Percentiles rank a stretch among this genome's conserved stretches.
These are phyloP conservation scores for Amphimallon solstitiale DNA, from an alignment of 2,888 invertebrate species.

Conservation along the genomic window DNA sequence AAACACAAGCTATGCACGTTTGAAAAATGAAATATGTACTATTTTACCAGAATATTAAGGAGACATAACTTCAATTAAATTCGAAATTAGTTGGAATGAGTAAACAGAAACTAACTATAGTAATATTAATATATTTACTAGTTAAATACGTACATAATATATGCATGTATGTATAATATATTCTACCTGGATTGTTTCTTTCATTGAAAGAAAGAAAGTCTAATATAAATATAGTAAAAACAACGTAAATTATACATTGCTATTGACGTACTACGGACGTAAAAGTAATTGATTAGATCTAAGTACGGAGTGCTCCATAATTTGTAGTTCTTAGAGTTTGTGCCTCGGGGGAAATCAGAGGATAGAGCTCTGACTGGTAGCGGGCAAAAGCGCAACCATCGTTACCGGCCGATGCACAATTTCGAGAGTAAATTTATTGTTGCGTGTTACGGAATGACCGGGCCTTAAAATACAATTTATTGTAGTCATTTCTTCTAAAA, in stretches of 20 bases:
- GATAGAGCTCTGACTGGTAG: constrained; percentile 38
- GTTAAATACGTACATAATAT: no score
- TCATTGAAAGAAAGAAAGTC: no score
- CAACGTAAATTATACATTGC: constrained; percentile 15
- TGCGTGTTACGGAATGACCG: constrained; percentile 31
- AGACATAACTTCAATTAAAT: no score
- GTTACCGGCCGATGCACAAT: constrained; percentile 41
- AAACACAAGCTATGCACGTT: neutral
- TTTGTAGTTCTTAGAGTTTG: constrained; percentile 41
- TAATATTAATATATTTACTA: no score
- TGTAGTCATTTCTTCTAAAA: constrained; percentile 21
- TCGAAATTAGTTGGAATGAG: no score
- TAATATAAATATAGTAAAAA: no score
- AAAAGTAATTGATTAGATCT: constrained; percentile 36
- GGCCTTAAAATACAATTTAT: constrained; percentile 25
- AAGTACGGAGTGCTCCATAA: constrained; percentile 32
- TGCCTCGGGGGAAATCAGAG: constrained; percentile 43
- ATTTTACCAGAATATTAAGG: no score
- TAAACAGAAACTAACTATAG: no score
- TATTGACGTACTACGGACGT: constrained; percentile 30
- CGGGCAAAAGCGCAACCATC: constrained; percentile 44
- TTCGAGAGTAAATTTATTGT: constrained; percentile 39
- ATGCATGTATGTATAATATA: no score
- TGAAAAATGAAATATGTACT: no score
- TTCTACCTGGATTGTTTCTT: no score